phyloP scores from a whole-genome alignment of 2,888 invertebrate genomes.

The Melinaea menophilus region DNA sequence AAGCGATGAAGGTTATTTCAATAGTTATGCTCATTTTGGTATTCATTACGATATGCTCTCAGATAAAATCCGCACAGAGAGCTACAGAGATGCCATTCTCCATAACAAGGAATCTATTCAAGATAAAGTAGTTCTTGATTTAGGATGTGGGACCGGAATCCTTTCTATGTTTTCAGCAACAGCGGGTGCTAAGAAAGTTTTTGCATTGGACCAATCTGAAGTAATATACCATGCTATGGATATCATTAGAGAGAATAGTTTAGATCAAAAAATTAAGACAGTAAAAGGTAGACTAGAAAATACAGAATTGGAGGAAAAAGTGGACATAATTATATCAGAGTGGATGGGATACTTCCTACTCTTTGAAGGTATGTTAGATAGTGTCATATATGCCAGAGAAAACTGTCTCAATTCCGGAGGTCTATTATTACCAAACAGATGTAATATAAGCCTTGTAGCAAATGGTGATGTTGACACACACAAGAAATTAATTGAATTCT shows the following conservation, averaged over 20 bases:
- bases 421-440: constrained; percentile 88
- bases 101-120: constrained; percentile 83
- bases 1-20: constrained; percentile 88
- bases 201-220: constrained; percentile 97
- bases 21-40: constrained; percentile 91
- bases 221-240: constrained; percentile 97
- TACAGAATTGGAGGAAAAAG: constrained; percentile 85
- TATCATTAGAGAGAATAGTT: constrained; percentile 91
- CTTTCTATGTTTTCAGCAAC: constrained; percentile 98
- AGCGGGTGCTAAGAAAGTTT: constrained; percentile 93
- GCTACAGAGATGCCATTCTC: constrained; percentile 90
- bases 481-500: constrained; percentile 86
- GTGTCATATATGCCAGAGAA: constrained; percentile 92
- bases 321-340: constrained; percentile 96
- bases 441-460: constrained; percentile 88
- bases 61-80: constrained; percentile 91
- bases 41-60: constrained; percentile 97
- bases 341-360: constrained; percentile 99
- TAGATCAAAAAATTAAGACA: constrained; percentile 84
- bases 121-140: constrained; percentile 92
- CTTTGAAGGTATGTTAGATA: constrained; percentile 98
- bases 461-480: constrained; percentile 87
- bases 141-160: constrained; percentile 99
- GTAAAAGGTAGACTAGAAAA: constrained; percentile 93
- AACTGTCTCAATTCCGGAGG: constrained; percentile 87